Conservation (phyloP, 1,140 invertebrate genomes). For the Lethocerus indicus region DNA sequence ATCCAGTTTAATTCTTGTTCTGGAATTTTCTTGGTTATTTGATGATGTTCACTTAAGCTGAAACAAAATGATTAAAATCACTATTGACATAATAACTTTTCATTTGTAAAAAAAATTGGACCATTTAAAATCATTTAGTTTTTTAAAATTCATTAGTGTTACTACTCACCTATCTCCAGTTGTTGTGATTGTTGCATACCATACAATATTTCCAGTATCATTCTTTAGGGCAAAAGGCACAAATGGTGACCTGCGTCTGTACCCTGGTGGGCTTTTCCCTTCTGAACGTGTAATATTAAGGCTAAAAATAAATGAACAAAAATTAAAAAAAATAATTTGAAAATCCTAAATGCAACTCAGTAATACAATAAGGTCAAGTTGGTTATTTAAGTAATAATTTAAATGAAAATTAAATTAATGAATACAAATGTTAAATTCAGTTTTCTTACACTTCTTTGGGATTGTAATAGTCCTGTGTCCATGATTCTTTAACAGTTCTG, state of each 20-base stretch:
- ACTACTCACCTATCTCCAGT: conserved; percentile 23
- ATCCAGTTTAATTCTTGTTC: conserved; percentile 35
- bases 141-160: not conserved
- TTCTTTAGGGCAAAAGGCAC: conserved; percentile 84
- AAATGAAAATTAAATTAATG: not conserved
- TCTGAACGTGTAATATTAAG: no score
- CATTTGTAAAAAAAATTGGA: not conserved
- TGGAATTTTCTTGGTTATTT: conserved; percentile 9
- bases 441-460: conserved; percentile 21
- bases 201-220: conserved; percentile 65
- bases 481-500: conserved; percentile 64
- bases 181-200: conserved; percentile 61
- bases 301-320: not conserved
- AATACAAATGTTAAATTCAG: not conserved
- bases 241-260: conserved; percentile 65
- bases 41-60: conserved; percentile 4
- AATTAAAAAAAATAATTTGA: not conserved
- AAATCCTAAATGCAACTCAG: no score
- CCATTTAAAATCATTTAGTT: not conserved
- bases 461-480: conserved; percentile 71
- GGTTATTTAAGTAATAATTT: not conserved
- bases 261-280: conserved; percentile 32
- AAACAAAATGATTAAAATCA: not conserved
- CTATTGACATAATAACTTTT: not conserved
- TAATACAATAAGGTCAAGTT: not conserved